These are phyloP conservation scores for Artemisiospiza belli DNA, from an alignment of 2,113 vertebrate genomes.

Conservation along the genomic window DNA sequence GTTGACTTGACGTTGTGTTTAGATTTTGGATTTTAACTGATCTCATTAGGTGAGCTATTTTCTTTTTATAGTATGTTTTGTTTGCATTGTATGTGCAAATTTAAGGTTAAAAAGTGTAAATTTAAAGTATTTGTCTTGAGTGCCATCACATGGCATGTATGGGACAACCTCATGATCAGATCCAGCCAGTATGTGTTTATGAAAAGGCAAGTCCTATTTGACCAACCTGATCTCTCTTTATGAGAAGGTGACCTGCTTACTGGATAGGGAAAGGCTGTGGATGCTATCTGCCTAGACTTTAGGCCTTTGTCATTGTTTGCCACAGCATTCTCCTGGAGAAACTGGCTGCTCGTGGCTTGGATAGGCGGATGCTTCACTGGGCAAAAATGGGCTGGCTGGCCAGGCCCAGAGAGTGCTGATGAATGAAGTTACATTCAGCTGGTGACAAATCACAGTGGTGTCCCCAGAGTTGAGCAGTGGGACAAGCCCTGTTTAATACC, in stretches of 20 bases:
- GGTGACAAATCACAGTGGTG: neutral
- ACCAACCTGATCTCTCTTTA: neutral
- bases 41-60: neutral
- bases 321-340: neutral
- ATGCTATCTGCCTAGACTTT: neutral
- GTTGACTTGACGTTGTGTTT: constrained; percentile 36
- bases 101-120: neutral
- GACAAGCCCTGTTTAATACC: neutral
- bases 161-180: neutral
- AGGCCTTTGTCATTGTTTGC: neutral
- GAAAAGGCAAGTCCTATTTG: neutral
- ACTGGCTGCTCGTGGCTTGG: neutral
- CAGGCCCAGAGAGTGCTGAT: neutral
- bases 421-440: neutral
- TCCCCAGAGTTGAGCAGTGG: neutral
- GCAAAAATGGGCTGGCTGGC: neutral
- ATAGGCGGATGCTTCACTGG: neutral
- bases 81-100: neutral
- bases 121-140: neutral
- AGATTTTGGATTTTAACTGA: constrained; percentile 30
- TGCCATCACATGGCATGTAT: neutral
- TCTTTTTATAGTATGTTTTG: neutral
- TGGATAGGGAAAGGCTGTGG: neutral
- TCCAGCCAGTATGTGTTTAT: neutral
- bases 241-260: neutral